phyloP scores from a whole-genome alignment of 1,140 invertebrate species.

The Pantala flavescens region DNA sequence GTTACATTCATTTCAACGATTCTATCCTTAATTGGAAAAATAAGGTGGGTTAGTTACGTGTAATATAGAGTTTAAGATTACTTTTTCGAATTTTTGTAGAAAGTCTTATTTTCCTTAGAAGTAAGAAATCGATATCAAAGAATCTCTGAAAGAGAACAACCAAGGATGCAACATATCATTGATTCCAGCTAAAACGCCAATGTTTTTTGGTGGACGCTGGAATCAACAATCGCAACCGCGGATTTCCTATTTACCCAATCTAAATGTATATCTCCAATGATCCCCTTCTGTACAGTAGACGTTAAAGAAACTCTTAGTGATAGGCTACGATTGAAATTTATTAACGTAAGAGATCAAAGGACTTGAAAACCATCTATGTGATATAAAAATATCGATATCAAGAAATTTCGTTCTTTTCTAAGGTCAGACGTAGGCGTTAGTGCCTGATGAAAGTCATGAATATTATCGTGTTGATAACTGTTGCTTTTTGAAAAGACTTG shows the following conservation, averaged over 20 bases:
- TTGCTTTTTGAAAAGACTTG: neutral
- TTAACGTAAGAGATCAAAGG: neutral
- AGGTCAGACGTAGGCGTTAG: neutral
- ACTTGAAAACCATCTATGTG: neutral
- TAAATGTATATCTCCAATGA: too few species aligned
- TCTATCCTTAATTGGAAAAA: too few species aligned
- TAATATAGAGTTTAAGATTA: too few species aligned
- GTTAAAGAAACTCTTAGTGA: too few species aligned
- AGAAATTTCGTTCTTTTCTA: neutral
- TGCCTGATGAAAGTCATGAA: neutral
- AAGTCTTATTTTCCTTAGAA: too few species aligned
- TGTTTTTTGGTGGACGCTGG: too few species aligned
- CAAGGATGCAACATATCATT: slow-evolving; percentile 6
- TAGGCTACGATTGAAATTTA: neutral
- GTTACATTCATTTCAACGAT: too few species aligned
- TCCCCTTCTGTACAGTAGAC: too few species aligned
- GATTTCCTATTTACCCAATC: neutral
- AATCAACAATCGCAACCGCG: too few species aligned
- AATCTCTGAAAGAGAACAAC: neutral
- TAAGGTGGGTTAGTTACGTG: too few species aligned
- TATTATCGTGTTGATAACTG: neutral
- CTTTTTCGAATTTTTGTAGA: too few species aligned
- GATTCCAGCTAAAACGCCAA: neutral
- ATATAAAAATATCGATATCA: neutral
- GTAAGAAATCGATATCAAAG: too few species aligned